A percentile compares a stretch with the other conserved stretches of the same genome.
Conservation (phyloP, 2,113 vertebrate species). For the Erythrocercus mccallii region DNA sequence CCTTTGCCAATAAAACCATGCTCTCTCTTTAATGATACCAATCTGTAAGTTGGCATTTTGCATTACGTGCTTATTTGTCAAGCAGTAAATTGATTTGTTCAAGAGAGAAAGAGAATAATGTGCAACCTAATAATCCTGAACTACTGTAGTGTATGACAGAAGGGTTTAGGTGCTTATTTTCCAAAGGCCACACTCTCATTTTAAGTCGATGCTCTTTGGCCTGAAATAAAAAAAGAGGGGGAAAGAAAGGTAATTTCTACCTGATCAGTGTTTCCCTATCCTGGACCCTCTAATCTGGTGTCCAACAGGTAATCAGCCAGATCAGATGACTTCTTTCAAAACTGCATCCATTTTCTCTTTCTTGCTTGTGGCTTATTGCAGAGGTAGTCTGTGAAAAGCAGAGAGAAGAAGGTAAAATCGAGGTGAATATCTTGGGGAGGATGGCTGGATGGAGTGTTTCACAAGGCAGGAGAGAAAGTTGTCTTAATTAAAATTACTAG, state of each 20-base stretch:
- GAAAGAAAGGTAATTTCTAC: neutral
- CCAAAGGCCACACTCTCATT: neutral
- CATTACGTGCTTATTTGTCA: constrained; percentile 62
- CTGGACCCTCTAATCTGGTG: neutral
- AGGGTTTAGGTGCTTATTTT: constrained; percentile 45
- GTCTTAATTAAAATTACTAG: neutral
- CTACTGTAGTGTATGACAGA: neutral
- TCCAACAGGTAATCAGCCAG: neutral
- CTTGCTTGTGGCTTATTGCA: neutral
- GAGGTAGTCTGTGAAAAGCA: neutral
- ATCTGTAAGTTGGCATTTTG: constrained; percentile 61
- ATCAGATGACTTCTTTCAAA: neutral
- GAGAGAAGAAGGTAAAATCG: neutral
- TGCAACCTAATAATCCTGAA: neutral
- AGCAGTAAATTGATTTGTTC: constrained; percentile 63
- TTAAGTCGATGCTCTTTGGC: neutral
- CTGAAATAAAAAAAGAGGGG: neutral
- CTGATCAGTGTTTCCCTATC: neutral
- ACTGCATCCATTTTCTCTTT: neutral
- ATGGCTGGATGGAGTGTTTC: neutral
- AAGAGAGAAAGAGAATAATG: constrained; percentile 15
- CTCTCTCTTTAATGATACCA: constrained; percentile 44
- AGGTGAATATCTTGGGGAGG: neutral
- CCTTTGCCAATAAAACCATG: constrained; percentile 21
- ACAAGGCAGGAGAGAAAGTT: neutral